Conservation (phyloP, 2,797 vertebrate species). For the Sciurus vulgaris region DNA sequence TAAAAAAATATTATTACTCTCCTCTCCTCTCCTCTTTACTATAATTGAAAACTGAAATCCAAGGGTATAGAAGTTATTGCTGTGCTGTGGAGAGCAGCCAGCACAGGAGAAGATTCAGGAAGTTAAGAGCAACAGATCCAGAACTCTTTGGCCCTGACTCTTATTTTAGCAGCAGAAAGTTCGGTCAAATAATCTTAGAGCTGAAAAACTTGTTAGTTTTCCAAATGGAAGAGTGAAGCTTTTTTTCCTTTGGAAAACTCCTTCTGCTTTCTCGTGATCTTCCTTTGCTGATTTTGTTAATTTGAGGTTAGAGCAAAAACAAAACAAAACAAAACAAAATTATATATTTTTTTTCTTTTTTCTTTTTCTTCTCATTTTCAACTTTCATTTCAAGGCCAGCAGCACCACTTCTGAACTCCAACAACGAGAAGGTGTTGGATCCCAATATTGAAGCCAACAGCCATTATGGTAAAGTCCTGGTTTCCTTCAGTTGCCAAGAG, state of each 20-base stretch:
- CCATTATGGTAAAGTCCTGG: slow-evolving; percentile 85
- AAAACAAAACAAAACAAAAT: neutral
- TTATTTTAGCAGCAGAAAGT: neutral
- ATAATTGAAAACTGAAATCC: slow-evolving; percentile 27
- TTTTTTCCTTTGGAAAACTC: slow-evolving; percentile 20
- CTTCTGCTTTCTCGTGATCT: slow-evolving; percentile 40
- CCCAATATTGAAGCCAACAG: slow-evolving; percentile 82
- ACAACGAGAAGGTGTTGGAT: slow-evolving; percentile 86
- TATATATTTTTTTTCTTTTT: neutral
- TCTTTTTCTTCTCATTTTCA: neutral
- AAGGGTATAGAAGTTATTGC: neutral
- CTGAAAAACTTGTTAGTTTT: neutral
- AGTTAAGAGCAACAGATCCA: neutral
- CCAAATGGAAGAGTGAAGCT: neutral
- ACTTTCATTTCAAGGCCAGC: slow-evolving; percentile 85
- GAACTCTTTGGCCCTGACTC: neutral
- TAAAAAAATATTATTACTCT: neutral
- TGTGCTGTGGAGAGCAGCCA: neutral
- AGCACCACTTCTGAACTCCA: slow-evolving; percentile 81
- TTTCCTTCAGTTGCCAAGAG: neutral
- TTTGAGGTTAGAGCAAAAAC: slow-evolving; percentile 10
- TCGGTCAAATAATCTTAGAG: neutral
- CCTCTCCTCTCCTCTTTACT: too few species aligned
- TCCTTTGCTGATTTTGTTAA: slow-evolving; percentile 41
- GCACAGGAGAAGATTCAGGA: neutral